These are phyloP conservation scores for Pammene aurita DNA, from an alignment of 2,888 invertebrate species.

Conservation along the genomic window DNA sequence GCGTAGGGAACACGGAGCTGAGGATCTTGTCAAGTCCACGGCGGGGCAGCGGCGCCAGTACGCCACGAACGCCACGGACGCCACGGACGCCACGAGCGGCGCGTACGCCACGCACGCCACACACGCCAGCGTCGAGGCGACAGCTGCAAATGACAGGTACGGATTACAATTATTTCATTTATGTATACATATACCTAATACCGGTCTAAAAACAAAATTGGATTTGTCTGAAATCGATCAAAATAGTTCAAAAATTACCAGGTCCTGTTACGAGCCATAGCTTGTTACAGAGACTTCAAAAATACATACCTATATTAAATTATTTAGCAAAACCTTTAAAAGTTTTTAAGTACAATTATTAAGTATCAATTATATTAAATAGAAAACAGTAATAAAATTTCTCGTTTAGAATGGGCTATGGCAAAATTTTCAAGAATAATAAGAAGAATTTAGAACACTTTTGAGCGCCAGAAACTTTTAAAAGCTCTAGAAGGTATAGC, in stretches of 20 bases:
- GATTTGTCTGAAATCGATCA: too few relatives aligned
- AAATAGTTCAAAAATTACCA: too few relatives aligned
- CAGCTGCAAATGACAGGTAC: slow-evolving; percentile 82
- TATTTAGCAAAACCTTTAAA: not conserved
- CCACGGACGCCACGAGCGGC: slow-evolving; percentile 64
- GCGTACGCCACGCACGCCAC: slow-evolving; percentile 66
- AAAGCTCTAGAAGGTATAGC: not conserved
- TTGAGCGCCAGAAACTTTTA: slow-evolving; percentile 8
- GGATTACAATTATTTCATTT: slow-evolving; percentile 45
- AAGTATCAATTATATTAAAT: too few relatives aligned
- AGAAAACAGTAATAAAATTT: too few relatives aligned
- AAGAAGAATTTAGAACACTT: too few relatives aligned
- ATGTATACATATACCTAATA: not conserved
- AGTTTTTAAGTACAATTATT: not conserved
- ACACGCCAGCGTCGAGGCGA: slow-evolving; percentile 77
- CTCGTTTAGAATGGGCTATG: too few relatives aligned
- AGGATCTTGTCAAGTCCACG: slow-evolving; percentile 73
- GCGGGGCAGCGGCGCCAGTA: slow-evolving; percentile 60
- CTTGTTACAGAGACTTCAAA: too few relatives aligned
- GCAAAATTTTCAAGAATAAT: too few relatives aligned
- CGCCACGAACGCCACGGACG: slow-evolving; percentile 69
- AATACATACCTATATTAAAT: too few relatives aligned
- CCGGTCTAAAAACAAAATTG: not conserved
- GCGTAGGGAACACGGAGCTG: slow-evolving; percentile 73
- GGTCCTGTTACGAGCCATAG: too few relatives aligned